Evolutionary conservation across 35 echinoderm and acorn worm species (phyloP).

Genomic region (Chiridota heheva): DNA sequence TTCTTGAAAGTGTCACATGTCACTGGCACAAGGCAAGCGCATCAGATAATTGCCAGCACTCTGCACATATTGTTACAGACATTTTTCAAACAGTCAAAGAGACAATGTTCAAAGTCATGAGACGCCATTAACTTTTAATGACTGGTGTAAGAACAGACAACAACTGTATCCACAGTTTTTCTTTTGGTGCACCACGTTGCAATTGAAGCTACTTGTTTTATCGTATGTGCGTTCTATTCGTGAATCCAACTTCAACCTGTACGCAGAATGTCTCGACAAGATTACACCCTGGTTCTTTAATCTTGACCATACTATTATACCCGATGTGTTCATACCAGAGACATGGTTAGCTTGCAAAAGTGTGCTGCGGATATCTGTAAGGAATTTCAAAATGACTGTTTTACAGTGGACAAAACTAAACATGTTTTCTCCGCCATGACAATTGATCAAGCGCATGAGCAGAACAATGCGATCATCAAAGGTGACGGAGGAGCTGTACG

Average conservation of each 20-base stretch:
- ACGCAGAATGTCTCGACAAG: neutral
- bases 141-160: too few species aligned
- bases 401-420: slow-evolving; percentile 30
- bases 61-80: neutral
- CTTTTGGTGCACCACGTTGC: neutral
- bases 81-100: neutral
- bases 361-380: neutral
- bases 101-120: too few species aligned
- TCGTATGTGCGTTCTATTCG: neutral
- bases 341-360: neutral
- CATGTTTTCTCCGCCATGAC: slow-evolving; percentile 32
- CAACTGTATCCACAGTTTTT: neutral
- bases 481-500: slow-evolving; percentile 44
- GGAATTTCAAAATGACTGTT: slow-evolving; percentile 17
- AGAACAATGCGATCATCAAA: slow-evolving; percentile 51
- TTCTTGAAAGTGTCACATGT: neutral
- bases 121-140: too few species aligned
- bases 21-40: slow-evolving; percentile 9
- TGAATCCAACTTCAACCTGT: neutral
- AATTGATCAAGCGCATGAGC: slow-evolving; percentile 62
- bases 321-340: neutral
- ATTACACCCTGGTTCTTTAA: neutral
- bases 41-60: slow-evolving; percentile 1
- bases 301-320: neutral
- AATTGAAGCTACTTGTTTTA: neutral